Evolutionary conservation across 2,888 invertebrate species (phyloP), one percentile per base, ranked within the genome.

Genomic region (Platyscelio sp.): DNA sequence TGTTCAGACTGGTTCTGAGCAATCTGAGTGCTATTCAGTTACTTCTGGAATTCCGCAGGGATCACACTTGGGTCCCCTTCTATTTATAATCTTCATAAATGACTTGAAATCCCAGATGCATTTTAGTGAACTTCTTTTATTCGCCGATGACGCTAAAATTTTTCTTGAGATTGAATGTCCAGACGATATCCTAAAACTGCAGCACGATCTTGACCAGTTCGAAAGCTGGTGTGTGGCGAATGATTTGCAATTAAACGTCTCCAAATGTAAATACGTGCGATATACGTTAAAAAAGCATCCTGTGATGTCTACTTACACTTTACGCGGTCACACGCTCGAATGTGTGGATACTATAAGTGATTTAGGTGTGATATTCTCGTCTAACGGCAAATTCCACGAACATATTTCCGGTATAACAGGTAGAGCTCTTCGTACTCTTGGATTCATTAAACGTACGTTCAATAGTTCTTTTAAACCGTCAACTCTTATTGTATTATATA

Each of bases 11-110:
- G 27, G 11, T 3, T 26, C 27, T 11, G 15, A 60, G 4, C 9
- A 9, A 1, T 60, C 56, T 4, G 3, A 2, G n/a, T 1, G 3
- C 11, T 27, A 2, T 6, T 9, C 15, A 6, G 13, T 56, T 3
- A 38, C 71, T 9, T 71, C 71, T 18, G 74, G 74, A 2, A 60
- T 74, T 1, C 74, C 61, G 3, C 74, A 74, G 26, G 61, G 38
- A 5, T 74, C 74, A 1, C 74, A 74, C 18, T 33, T 74, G 4
- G 61, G 74, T 26, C 74, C 74, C 0, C n/a, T 61, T 7, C 38
- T 74, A 2, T 75, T 75, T 33, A 26, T 40, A 40, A 15, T 40
- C 15, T 33, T 33, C 33, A 33, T 33, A 33, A 33, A 33, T 33
- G 71, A 58, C 15, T n/a, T 71, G 7, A 26, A 20, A 27, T 6